Evolutionary conservation across 2,113 vertebrate species (phyloP).

Genomic region (Phalacrocorax brasilianus): DNA sequence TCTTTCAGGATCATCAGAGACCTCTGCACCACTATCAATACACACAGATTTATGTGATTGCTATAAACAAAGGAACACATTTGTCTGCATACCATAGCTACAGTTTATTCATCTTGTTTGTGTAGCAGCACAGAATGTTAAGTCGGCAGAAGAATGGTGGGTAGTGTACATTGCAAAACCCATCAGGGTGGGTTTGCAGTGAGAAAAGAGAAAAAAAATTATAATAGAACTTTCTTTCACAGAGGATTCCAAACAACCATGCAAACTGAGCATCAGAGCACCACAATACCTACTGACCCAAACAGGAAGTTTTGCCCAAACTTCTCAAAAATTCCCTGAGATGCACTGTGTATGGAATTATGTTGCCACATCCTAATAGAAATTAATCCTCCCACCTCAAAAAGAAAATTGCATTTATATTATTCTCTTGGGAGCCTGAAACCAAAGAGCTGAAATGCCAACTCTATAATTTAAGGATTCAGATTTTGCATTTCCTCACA

Average conservation of each 20-base stretch:
- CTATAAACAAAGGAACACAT: conserved; percentile 3
- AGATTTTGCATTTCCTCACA: neutral
- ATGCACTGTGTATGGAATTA: neutral
- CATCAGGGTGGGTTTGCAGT: neutral
- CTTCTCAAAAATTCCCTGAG: neutral
- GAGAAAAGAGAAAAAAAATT: neutral
- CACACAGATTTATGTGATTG: neutral
- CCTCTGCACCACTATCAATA: conserved; percentile 9
- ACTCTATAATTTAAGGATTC: neutral
- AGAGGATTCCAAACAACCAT: neutral
- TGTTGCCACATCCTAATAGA: neutral
- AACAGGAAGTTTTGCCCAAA: neutral
- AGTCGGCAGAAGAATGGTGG: neutral
- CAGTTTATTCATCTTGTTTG: conserved; percentile 24
- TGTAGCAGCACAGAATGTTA: neutral
- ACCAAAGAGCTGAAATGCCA: neutral
- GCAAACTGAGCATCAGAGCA: neutral
- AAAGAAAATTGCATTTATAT: neutral
- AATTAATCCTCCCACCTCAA: neutral
- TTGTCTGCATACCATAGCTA: conserved; percentile 22
- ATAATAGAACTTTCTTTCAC: neutral
- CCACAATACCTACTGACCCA: neutral
- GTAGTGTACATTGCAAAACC: neutral
- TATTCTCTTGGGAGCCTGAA: neutral
- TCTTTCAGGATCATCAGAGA: conserved; percentile 25